These are phyloP conservation scores for Phytoseiulus persimilis DNA, from an alignment of 2,888 invertebrate genomes.

Conservation along the genomic window DNA sequence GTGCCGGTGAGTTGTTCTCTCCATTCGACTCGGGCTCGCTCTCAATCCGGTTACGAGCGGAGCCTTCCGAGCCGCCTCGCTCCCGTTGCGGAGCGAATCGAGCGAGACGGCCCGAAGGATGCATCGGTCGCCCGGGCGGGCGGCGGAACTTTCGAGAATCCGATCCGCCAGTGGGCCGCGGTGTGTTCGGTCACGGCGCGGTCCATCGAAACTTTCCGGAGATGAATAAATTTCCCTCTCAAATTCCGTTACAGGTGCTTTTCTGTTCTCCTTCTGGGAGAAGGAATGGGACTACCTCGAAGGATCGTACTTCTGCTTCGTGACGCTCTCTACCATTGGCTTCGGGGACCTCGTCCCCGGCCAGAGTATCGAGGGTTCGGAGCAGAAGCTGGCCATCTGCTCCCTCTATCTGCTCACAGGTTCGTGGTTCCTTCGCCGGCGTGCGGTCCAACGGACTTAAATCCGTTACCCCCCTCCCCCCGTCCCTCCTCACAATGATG, in stretches of 20 bases:
- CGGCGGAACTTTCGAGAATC: background rate
- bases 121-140: background rate
- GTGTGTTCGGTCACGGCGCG: background rate
- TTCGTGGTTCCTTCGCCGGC: conserved; percentile 41
- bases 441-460: background rate
- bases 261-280: conserved; percentile 85
- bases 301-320: conserved; percentile 90
- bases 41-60: no score
- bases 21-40: no score
- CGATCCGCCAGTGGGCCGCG: background rate
- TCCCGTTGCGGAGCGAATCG: no score
- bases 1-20: conserved; percentile 54
- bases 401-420: conserved; percentile 78
- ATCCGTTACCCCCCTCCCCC: no score
- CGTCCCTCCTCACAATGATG: background rate
- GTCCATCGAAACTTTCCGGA: background rate
- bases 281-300: conserved; percentile 75
- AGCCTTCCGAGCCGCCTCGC: no score
- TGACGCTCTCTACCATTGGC: conserved; percentile 81
- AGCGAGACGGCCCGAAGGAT: no score
- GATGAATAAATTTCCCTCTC: background rate
- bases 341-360: conserved; percentile 78
- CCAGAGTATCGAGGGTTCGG: conserved; percentile 43
- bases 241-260: conserved; percentile 58
- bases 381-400: conserved; percentile 55